phyloP scores from a whole-genome alignment of 2,113 vertebrate genomes.

The Ancistrus triradiatus region DNA sequence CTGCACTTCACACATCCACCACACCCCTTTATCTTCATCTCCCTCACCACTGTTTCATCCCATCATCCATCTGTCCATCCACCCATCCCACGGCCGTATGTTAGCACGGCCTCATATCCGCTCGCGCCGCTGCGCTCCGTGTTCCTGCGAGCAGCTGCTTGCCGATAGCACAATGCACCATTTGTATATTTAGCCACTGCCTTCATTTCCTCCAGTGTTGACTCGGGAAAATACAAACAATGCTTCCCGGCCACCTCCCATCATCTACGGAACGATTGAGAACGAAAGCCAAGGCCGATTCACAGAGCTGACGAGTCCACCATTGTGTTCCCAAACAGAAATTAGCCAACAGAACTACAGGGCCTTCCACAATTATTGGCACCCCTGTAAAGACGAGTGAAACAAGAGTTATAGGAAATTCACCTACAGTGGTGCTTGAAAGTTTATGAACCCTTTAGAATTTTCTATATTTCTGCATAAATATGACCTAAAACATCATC shows the following conservation, averaged over 20 bases:
- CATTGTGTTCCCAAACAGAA: constrained; percentile 29
- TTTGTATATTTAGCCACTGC: constrained; percentile 68
- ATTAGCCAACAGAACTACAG: no score
- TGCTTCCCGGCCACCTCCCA: constrained; percentile 36
- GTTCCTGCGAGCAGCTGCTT: constrained; percentile 58
- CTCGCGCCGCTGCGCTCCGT: constrained; percentile 20
- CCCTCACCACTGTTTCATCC: constrained; percentile 30
- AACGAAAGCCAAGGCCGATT: constrained; percentile 49
- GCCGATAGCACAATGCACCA: constrained; percentile 56
- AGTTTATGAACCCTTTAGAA: no score
- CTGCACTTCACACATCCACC: background rate
- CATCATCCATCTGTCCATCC: constrained; percentile 15
- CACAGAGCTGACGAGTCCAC: constrained; percentile 44
- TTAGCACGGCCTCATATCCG: constrained; percentile 44
- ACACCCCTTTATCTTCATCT: background rate
- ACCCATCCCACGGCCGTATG: constrained; percentile 19
- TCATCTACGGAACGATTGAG: constrained; percentile 43
- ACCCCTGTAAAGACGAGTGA: no score
- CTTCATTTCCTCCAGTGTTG: constrained; percentile 64
- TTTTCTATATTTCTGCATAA: no score
- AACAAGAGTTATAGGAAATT: no score
- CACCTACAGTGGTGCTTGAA: no score
- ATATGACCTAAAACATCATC: no score
- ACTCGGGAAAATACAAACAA: constrained; percentile 67
- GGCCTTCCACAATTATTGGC: no score